Conservation (phyloP, 2,797 vertebrate genomes). For the Cryptoprocta ferox region DNA sequence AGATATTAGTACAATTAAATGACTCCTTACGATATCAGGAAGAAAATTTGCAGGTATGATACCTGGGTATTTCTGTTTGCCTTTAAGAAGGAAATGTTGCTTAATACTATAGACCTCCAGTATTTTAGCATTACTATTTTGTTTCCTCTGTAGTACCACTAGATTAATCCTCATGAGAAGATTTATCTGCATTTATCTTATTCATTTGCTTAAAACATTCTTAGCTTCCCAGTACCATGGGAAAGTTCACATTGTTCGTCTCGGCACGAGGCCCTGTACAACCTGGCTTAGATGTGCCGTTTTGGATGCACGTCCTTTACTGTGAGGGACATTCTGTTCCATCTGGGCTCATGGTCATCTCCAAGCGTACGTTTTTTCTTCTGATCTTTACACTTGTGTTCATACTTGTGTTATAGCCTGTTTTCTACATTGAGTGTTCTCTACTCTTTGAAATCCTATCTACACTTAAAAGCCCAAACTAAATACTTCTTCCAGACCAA, state of each 20-base stretch:
- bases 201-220: slow-evolving; percentile 45
- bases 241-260: slow-evolving; percentile 27
- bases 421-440: slow-evolving; percentile 45
- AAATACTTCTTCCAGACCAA: not conserved
- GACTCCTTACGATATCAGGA: not conserved
- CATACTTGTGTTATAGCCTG: not conserved
- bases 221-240: not conserved
- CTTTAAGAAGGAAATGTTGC: slow-evolving; percentile 3
- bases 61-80: not conserved
- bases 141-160: not conserved
- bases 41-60: not conserved
- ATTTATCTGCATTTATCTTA: slow-evolving; percentile 12
- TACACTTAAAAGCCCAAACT: not conserved
- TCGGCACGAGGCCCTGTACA: not conserved
- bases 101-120: not conserved
- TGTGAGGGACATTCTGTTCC: not conserved
- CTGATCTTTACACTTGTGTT: slow-evolving; percentile 35
- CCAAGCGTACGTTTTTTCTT: not conserved
- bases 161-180: slow-evolving; percentile 53
- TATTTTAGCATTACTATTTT: not conserved
- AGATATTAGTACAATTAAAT: not conserved
- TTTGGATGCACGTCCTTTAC: not conserved
- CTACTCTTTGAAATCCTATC: not conserved
- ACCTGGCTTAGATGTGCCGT: not conserved
- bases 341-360: not conserved